These are phyloP conservation scores for Phoxinus phoxinus DNA, from an alignment of 2,113 vertebrate genomes.

Conservation along the genomic window DNA sequence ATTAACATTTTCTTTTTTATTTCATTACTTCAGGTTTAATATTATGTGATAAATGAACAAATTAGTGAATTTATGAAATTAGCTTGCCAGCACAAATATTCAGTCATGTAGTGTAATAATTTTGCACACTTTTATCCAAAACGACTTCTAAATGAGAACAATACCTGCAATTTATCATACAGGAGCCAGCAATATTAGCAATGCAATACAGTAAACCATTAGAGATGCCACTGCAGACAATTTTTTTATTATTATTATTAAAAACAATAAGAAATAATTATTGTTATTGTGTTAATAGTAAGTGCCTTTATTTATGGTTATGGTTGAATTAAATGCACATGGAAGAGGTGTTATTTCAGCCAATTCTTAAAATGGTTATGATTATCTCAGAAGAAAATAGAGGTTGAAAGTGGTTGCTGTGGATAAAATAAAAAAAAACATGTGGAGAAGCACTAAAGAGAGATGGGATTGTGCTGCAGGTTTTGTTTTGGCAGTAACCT, in stretches of 20 bases:
- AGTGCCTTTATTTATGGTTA: background rate
- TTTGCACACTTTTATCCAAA: slow-evolving; percentile 9
- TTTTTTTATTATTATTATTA: too few relatives aligned
- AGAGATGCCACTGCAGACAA: too few relatives aligned
- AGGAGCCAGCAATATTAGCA: background rate
- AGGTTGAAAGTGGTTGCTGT: background rate
- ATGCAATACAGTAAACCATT: background rate
- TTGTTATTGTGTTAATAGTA: background rate
- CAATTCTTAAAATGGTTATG: background rate
- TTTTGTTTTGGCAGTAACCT: background rate
- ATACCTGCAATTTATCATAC: background rate
- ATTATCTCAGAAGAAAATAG: background rate
- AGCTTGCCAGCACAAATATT: background rate
- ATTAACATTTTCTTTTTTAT: background rate
- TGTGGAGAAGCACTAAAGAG: background rate
- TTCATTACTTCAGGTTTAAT: background rate
- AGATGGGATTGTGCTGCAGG: background rate
- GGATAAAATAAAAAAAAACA: too few relatives aligned
- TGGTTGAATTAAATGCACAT: background rate
- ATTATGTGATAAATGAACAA: background rate
- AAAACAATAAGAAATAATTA: too few relatives aligned
- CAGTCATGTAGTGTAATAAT: background rate
- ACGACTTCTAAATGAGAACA: background rate
- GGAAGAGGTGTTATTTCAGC: background rate
- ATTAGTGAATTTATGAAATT: slow-evolving; percentile 2